These are phyloP conservation scores for Progne subis DNA, from an alignment of 2,113 vertebrate species.

Conservation along the genomic window DNA sequence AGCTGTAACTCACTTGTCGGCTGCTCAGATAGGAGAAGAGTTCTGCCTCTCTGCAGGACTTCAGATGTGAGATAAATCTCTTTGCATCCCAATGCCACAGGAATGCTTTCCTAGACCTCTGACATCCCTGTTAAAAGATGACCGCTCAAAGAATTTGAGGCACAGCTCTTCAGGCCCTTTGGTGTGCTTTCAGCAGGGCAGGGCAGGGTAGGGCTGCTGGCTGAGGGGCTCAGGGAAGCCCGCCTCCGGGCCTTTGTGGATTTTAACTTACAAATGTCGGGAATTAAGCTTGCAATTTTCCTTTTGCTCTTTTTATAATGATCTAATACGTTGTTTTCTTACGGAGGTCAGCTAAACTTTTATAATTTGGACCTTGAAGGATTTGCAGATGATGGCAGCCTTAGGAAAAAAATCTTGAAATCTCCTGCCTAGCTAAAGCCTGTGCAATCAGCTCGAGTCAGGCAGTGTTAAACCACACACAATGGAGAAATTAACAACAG, in stretches of 20 bases:
- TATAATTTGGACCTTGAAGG: not conserved
- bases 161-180: not conserved
- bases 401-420: not conserved
- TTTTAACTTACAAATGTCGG: not conserved
- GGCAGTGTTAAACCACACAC: not conserved
- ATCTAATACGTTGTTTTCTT: not conserved
- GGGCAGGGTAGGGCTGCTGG: not conserved
- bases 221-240: not conserved
- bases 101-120: slow-evolving; percentile 41
- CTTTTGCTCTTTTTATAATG: not conserved
- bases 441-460: not conserved
- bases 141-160: slow-evolving; percentile 4
- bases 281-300: not conserved
- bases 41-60: slow-evolving; percentile 32
- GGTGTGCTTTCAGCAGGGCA: not conserved
- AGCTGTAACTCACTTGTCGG: slow-evolving; percentile 23
- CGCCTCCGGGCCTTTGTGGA: fast-evolving
- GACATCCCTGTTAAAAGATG: slow-evolving; percentile 53
- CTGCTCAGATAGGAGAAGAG: slow-evolving; percentile 18
- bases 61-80: slow-evolving; percentile 54
- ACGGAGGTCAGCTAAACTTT: not conserved
- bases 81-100: slow-evolving; percentile 44
- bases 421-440: not conserved
- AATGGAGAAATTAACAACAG: not conserved
- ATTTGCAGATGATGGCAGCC: not conserved